phyloP scores from a whole-genome alignment of 2,113 vertebrate genomes.

The Sclerurus mexicanus region DNA sequence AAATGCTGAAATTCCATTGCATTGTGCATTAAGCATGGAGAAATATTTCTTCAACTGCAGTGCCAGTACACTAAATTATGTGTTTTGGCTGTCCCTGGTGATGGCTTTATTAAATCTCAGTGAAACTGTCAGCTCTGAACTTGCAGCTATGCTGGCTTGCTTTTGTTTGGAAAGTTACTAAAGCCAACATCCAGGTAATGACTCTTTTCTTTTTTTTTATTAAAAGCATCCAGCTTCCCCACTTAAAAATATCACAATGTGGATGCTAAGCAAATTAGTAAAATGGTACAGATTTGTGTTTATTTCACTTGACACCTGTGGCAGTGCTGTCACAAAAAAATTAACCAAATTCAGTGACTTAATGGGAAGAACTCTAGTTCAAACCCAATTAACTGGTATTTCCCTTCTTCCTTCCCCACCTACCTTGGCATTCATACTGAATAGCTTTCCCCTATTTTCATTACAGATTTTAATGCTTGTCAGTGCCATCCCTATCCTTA shows the following conservation, averaged over 20 bases:
- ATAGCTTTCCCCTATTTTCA: not conserved
- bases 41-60: conserved; percentile 21
- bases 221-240: not conserved
- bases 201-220: not conserved
- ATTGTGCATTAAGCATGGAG: conserved; percentile 13
- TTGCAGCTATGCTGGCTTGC: not conserved
- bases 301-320: not conserved
- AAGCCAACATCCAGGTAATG: not conserved
- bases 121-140: not conserved
- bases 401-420: not conserved
- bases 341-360: not conserved
- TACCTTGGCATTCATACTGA: not conserved
- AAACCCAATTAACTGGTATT: not conserved
- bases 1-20: conserved; percentile 48
- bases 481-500: not conserved
- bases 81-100: not conserved
- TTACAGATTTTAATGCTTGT: not conserved
- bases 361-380: not conserved
- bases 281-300: not conserved
- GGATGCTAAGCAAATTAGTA: not conserved
- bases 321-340: not conserved
- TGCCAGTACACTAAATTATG: not conserved
- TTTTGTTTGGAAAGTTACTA: not conserved
- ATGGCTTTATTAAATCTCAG: not conserved
- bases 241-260: not conserved